Conservation (phyloP, 2,888 invertebrate genomes). For the Cabera pusaria region DNA sequence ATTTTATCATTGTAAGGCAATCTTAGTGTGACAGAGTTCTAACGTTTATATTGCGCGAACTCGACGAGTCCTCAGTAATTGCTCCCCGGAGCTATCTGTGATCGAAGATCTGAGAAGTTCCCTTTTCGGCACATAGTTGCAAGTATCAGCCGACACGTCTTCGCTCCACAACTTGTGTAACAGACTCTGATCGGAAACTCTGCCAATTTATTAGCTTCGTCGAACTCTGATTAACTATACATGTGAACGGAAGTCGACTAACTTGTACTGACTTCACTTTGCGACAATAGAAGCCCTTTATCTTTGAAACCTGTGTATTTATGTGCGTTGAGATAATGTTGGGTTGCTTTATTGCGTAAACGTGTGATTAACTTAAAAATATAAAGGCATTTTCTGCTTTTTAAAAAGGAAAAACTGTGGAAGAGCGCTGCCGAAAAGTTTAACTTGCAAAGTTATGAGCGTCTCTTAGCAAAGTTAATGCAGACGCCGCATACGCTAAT, state of each 20-base stretch:
- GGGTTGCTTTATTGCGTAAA: slow-evolving; percentile 1
- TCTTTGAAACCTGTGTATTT: slow-evolving; percentile 2
- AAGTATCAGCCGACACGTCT: slow-evolving; percentile 42
- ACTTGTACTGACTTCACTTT: slow-evolving; percentile 21
- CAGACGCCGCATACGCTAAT: slow-evolving; percentile 44
- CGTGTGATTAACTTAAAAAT: slow-evolving; percentile 5
- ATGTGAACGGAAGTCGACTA: slow-evolving; percentile 28
- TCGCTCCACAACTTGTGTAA: slow-evolving; percentile 42
- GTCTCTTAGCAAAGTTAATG: slow-evolving; percentile 29
- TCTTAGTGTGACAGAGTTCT: too few relatives aligned
- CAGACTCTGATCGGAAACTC: slow-evolving; percentile 51
- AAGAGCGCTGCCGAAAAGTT: slow-evolving; percentile 16
- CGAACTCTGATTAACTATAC: slow-evolving; percentile 46
- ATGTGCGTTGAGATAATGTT: neutral
- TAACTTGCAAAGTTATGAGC: slow-evolving; percentile 23
- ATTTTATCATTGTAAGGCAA: too few relatives aligned
- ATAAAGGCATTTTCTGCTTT: neutral
- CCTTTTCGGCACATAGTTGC: slow-evolving; percentile 40
- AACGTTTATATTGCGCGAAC: too few relatives aligned
- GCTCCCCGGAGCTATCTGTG: slow-evolving; percentile 38
- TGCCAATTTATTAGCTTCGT: slow-evolving; percentile 55
- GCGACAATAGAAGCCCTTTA: slow-evolving; percentile 12
- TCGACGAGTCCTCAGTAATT: slow-evolving; percentile 35
- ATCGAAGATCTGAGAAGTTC: slow-evolving; percentile 47
- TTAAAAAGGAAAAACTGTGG: slow-evolving; percentile 5